These are phyloP conservation scores for Drosophila kambysellisi DNA, from an alignment of 2,888 invertebrate species.

Conservation along the genomic window DNA sequence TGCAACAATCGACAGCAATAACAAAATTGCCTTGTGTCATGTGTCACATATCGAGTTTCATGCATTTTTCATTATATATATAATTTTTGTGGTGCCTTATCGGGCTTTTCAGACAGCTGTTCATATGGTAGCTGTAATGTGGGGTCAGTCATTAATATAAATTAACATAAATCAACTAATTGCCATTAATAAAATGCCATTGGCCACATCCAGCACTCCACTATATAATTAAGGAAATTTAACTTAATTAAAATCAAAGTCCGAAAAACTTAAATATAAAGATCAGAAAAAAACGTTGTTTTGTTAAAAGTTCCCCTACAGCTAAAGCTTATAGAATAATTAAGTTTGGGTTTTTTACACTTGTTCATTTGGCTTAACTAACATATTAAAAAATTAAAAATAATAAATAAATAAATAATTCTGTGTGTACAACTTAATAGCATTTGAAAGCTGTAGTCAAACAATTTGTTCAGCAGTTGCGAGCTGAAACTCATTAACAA, in stretches of 20 bases:
- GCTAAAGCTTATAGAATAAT: not conserved
- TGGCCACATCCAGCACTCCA: conserved; percentile 34
- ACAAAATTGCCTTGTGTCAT: conserved; percentile 39
- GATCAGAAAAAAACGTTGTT: not conserved
- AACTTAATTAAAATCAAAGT: conserved; percentile 62
- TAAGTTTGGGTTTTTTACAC: not conserved
- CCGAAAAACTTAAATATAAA: not conserved
- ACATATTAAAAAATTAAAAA: not conserved
- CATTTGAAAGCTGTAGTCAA: conserved; percentile 2
- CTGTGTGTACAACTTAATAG: not conserved
- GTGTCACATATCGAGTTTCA: conserved; percentile 51
- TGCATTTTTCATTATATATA: conserved; percentile 37
- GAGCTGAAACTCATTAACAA: conserved; percentile 14
- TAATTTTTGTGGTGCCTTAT: conserved; percentile 21
- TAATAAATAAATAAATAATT: not conserved
- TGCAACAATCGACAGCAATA: conserved; percentile 17
- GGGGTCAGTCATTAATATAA: conserved; percentile 55
- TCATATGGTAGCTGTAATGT: conserved; percentile 31
- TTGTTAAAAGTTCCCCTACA: not conserved
- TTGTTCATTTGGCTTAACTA: not conserved
- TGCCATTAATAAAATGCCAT: conserved; percentile 61
- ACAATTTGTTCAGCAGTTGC: not conserved
- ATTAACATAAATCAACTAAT: conserved; percentile 66
- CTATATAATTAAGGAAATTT: conserved; percentile 63
- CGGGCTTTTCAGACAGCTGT: conserved; percentile 1